Conservation (phyloP, 2,797 vertebrate genomes). For the Hippoglossus hippoglossus region DNA sequence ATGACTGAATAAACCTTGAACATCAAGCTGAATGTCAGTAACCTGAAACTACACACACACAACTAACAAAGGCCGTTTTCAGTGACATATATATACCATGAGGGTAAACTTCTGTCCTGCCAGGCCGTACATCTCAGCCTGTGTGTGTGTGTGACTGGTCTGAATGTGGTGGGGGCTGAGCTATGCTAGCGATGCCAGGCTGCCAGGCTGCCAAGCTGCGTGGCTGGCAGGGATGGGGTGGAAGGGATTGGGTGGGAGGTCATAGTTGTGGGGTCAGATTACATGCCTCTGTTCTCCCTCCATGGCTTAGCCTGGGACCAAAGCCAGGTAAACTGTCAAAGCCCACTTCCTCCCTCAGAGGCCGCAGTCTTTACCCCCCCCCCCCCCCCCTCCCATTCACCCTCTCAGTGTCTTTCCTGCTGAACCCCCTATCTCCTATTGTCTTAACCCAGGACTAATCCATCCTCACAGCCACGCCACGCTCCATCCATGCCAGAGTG, state of each 20-base stretch:
- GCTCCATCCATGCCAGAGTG: background rate
- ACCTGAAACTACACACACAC: constrained; percentile 4
- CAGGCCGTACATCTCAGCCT: background rate
- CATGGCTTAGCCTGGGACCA: constrained; percentile 59
- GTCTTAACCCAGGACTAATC: constrained; percentile 56
- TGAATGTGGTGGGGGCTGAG: constrained; percentile 26
- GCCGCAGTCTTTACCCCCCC: constrained; percentile 41
- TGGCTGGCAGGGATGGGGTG: constrained; percentile 41
- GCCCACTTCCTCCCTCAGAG: constrained; percentile 65
- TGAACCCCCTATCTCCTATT: background rate
- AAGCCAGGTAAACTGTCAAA: constrained; percentile 78
- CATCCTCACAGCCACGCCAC: background rate
- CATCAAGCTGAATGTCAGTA: background rate
- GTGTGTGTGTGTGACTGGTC: background rate
- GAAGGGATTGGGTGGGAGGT: background rate
- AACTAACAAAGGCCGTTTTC: background rate
- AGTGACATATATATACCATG: background rate
- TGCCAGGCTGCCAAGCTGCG: constrained; percentile 48
- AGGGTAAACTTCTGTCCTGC: constrained; percentile 1
- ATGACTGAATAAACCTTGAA: background rate
- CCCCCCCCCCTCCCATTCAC: constrained; percentile 1
- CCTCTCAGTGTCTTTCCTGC: constrained; percentile 17
- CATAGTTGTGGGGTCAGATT: constrained; percentile 24
- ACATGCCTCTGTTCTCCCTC: constrained; percentile 38
- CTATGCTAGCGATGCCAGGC: constrained; percentile 69